phyloP scores from a whole-genome alignment of 2,797 vertebrate genomes.

The Harpagifer antarcticus region DNA sequence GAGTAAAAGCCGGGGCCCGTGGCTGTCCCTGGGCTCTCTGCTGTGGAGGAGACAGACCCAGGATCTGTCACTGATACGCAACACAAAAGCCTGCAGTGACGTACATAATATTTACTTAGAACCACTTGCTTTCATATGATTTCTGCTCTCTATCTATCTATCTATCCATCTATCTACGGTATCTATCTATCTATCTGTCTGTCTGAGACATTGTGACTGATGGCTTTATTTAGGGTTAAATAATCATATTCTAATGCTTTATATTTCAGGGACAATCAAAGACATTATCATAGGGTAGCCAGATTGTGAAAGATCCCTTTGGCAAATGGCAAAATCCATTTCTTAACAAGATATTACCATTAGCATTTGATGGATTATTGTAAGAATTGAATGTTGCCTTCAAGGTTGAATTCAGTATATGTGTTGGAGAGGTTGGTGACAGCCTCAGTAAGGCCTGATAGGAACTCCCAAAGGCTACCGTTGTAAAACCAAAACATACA shows the following conservation, averaged over 20 bases:
- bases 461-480: too few species aligned
- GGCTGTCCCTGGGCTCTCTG: slow-evolving; percentile 28
- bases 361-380: slow-evolving; percentile 6
- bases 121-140: slow-evolving; percentile 3
- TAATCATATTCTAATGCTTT: neutral
- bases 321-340: slow-evolving; percentile 15
- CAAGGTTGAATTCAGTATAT: neutral
- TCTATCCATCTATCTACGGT: slow-evolving; percentile 8
- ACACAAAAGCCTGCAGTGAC: slow-evolving; percentile 35
- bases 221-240: neutral
- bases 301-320: slow-evolving; percentile 1
- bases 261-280: neutral
- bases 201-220: slow-evolving; percentile 2
- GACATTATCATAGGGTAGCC: neutral
- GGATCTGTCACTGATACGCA: slow-evolving; percentile 47
- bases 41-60: slow-evolving; percentile 37
- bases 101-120: slow-evolving; percentile 30
- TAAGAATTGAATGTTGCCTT: neutral
- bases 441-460: too few species aligned
- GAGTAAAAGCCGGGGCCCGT: slow-evolving; percentile 41
- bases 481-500: too few species aligned
- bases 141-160: slow-evolving; percentile 1
- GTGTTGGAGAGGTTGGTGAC: neutral
- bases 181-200: slow-evolving; percentile 10
- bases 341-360: slow-evolving; percentile 5